Percentiles rank a stretch among this genome's conserved stretches.
Conservation (phyloP, 2,888 invertebrate genomes). For the Sinodicranocentrus sp. region DNA sequence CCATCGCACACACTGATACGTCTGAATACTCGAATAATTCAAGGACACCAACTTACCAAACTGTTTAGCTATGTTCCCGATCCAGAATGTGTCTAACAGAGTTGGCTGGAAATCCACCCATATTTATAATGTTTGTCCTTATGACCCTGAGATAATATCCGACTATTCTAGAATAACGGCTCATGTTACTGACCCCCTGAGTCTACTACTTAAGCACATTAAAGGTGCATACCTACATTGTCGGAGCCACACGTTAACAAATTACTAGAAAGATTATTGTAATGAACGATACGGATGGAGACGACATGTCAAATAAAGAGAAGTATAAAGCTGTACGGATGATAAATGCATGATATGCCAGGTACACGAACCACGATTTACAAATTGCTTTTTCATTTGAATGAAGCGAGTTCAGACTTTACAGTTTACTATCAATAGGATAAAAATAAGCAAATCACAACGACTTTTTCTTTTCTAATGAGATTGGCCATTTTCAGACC, state of each 20-base stretch:
- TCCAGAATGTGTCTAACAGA: constrained; percentile 70
- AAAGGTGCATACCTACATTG: constrained; percentile 22
- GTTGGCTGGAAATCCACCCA: constrained; percentile 43
- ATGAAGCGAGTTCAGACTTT: constrained; percentile 68
- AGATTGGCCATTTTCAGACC: constrained; percentile 75
- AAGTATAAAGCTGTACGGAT: constrained; percentile 25
- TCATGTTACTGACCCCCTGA: constrained; percentile 66
- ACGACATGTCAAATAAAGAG: neutral
- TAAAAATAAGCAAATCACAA: constrained; percentile 71
- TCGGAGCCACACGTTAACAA: constrained; percentile 18
- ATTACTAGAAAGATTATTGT: constrained; percentile 14
- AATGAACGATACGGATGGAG: constrained; percentile 27
- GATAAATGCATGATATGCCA: constrained; percentile 61
- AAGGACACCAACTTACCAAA: constrained; percentile 64
- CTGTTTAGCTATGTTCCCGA: constrained; percentile 57
- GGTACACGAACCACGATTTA: constrained; percentile 64
- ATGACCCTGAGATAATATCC: constrained; percentile 54
- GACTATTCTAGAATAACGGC: constrained; percentile 31
- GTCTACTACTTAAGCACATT: constrained; percentile 12
- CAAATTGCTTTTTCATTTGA: constrained; percentile 61
- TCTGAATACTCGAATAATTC: neutral
- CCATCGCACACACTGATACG: neutral
- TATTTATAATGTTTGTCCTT: constrained; percentile 71
- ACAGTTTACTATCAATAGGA: constrained; percentile 69
- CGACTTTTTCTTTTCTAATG: constrained; percentile 60